Evolutionary conservation across 2,888 invertebrate species (phyloP), one percentile per base, ranked within the genome.

Genomic region (Therioaphis trifolii): DNA sequence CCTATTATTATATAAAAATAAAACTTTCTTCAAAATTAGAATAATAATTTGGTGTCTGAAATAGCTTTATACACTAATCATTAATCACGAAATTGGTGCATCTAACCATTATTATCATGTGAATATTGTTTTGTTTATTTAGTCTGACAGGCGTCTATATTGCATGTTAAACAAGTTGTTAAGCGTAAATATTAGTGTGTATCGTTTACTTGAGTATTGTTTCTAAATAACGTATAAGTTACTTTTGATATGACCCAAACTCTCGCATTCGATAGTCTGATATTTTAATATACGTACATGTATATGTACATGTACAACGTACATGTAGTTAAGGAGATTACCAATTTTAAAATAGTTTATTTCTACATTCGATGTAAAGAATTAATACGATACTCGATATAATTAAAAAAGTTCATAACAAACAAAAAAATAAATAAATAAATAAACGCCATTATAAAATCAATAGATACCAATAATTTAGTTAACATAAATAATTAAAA

Each of bases 181-280:
- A 49, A 14, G 35, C 24, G 40, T 18, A 75, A 75, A 74, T 74
- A 74, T 75, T 75, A 55, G 35, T 55, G 21, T 21, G 21, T 15
- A 21, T 75, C 40, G 58, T 58, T 75, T 58, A 9, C 21, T 75
- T 21, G 58, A 24, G 24, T 24, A 58, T 58, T 75, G 18, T 75
- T 58, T 15, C 24, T n/a, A 18, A 75, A 40, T 40, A 21, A 68
- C 40, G 40, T 43, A 75, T 61, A 75, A n/a, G 55, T 75, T 15
- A 9, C 11, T 58, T 18, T 75, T 43, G 18, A 71, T 43, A 27
- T 71, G 15, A 35, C 18, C n/a, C n/a, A n/a, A n/a, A 71, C 46
- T 24, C 18, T 46, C 21, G 5, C 9, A 18, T 75, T 75, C 43
- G 18, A 58, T 58, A 40, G 24, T 58, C 18, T 55, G 11, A 74